These are phyloP conservation scores for Chloroclysta siterata DNA, from an alignment of 2,888 invertebrate species.

Conservation along the genomic window DNA sequence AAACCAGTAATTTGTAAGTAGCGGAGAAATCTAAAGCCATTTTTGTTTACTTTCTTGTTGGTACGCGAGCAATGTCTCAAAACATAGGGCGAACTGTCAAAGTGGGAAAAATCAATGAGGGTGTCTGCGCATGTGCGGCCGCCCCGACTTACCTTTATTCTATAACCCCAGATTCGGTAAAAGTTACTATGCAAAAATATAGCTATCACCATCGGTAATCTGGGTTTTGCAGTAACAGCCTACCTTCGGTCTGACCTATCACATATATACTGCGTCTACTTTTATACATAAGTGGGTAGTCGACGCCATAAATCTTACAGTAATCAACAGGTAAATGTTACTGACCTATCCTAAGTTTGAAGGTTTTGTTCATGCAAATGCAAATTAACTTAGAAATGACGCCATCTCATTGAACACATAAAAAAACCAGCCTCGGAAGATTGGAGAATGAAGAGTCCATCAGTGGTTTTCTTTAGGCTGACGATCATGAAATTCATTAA, in stretches of 20 bases:
- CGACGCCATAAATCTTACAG: slow-evolving; percentile 29
- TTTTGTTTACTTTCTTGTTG: slow-evolving; percentile 77
- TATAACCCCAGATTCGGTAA: slow-evolving; percentile 17
- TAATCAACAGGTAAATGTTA: slow-evolving; percentile 36
- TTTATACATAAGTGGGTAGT: slow-evolving; percentile 24
- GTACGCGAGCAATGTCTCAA: slow-evolving; percentile 72
- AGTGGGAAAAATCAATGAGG: slow-evolving; percentile 80
- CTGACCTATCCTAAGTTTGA: slow-evolving; percentile 41
- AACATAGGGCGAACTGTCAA: slow-evolving; percentile 82
- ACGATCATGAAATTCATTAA: too few relatives aligned
- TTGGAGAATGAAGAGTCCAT: too few relatives aligned
- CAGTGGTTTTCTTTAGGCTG: too few relatives aligned
- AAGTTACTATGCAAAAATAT: slow-evolving; percentile 26
- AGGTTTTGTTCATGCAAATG: slow-evolving; percentile 20
- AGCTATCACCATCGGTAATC: slow-evolving; percentile 27
- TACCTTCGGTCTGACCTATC: slow-evolving; percentile 8
- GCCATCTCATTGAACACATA: too few relatives aligned
- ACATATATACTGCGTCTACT: slow-evolving; percentile 21
- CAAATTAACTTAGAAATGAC: slow-evolving; percentile 6
- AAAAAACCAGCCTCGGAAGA: too few relatives aligned
- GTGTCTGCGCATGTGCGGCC: slow-evolving; percentile 74
- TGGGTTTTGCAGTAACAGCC: slow-evolving; percentile 33
- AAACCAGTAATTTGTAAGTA: slow-evolving; percentile 93
- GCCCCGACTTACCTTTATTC: slow-evolving; percentile 49
- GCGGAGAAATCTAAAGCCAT: slow-evolving; percentile 95